These are phyloP conservation scores for Esox lucius DNA, from an alignment of 2,797 vertebrate species.

Conservation along the genomic window DNA sequence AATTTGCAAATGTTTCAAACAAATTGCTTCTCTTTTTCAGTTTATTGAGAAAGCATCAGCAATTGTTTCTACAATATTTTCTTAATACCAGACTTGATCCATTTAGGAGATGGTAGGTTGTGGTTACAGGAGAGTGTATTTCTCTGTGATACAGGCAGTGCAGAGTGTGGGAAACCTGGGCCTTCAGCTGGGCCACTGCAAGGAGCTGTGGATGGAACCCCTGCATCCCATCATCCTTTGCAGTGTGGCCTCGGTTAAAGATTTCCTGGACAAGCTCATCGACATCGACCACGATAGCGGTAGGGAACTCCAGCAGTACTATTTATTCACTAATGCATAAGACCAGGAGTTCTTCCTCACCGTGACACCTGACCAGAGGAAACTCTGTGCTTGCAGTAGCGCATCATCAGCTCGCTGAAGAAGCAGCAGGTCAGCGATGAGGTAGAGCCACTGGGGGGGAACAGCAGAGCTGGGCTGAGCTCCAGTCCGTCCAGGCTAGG, in stretches of 20 bases:
- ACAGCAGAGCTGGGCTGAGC: neutral
- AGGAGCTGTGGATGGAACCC: slow-evolving; percentile 92
- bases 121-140: slow-evolving; percentile 32
- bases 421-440: slow-evolving; percentile 17
- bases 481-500: slow-evolving; percentile 25
- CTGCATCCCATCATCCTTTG: slow-evolving; percentile 86
- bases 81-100: slow-evolving; percentile 14
- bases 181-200: slow-evolving; percentile 88
- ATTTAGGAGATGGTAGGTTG: neutral
- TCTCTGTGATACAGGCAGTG: slow-evolving; percentile 74
- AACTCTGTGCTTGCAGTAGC: slow-evolving; percentile 8
- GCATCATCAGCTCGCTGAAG: slow-evolving; percentile 12
- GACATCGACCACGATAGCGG: slow-evolving; percentile 78
- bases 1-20: no score
- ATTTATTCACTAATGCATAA: neutral
- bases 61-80: no score
- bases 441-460: neutral
- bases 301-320: slow-evolving; percentile 61
- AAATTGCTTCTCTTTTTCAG: no score
- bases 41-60: no score
- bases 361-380: neutral
- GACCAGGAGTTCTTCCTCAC: neutral
- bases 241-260: slow-evolving; percentile 79
- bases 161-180: slow-evolving; percentile 92
- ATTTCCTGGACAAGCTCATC: slow-evolving; percentile 86